Evolutionary conservation across 1,140 invertebrate species (phyloP).

Genomic region (Drosophila ohnishii): DNA sequence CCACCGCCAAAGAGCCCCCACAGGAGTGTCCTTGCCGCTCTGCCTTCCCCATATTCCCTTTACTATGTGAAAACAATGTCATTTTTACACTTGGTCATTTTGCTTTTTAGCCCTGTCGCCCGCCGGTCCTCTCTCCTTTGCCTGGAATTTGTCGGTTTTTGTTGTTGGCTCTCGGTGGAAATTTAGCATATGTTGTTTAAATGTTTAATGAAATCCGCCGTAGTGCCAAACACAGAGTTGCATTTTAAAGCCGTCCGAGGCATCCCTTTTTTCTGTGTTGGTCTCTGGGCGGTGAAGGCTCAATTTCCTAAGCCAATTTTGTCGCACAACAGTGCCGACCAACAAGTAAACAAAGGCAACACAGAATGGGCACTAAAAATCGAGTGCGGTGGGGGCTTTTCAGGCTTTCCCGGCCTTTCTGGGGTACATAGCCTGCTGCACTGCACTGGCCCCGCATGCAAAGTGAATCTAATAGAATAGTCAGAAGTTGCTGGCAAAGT

Average conservation of each 20-base stretch:
- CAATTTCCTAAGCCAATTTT: slow-evolving; percentile 79
- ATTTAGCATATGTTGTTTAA: slow-evolving; percentile 79
- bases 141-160: slow-evolving; percentile 9
- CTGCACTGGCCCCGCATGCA: slow-evolving; percentile 40
- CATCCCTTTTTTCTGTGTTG: slow-evolving; percentile 5
- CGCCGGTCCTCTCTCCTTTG: slow-evolving; percentile 9
- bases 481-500: slow-evolving; percentile 45
- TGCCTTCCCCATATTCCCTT: background rate
- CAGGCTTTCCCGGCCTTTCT: background rate
- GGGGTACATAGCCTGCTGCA: background rate
- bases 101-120: slow-evolving; percentile 41
- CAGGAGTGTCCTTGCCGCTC: slow-evolving; percentile 37
- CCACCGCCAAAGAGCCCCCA: slow-evolving; percentile 69
- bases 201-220: slow-evolving; percentile 78
- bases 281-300: slow-evolving; percentile 58
- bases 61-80: slow-evolving; percentile 64
- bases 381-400: slow-evolving; percentile 1
- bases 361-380: slow-evolving; percentile 39
- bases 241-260: slow-evolving; percentile 67
- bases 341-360: slow-evolving; percentile 46
- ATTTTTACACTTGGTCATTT: slow-evolving; percentile 78
- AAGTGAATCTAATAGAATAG: slow-evolving; percentile 61
- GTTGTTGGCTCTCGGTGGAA: slow-evolving; percentile 50
- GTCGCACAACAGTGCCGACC: slow-evolving; percentile 58
- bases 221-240: slow-evolving; percentile 74